Evolutionary conservation across 2,113 vertebrate genomes (phyloP).

Genomic region (Atractosteus spatula): DNA sequence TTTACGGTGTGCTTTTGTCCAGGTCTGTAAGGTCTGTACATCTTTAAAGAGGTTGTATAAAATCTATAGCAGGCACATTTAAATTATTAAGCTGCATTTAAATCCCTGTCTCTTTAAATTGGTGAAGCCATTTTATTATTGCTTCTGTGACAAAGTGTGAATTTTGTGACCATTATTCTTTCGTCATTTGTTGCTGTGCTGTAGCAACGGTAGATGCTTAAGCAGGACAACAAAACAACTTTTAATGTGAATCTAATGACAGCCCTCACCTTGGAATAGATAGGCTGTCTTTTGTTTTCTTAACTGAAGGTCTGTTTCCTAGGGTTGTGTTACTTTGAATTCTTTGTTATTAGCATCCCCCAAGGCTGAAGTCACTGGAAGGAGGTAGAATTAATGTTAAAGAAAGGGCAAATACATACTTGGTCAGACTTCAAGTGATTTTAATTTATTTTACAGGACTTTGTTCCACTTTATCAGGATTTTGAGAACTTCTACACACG

Average conservation of each 20-base stretch:
- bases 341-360: too few species aligned
- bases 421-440: not conserved
- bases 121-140: not conserved
- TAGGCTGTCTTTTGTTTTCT: not conserved
- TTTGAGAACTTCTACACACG: conserved; percentile 93
- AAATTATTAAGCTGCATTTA: too few species aligned
- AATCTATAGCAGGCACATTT: too few species aligned
- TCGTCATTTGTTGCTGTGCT: not conserved
- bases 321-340: too few species aligned
- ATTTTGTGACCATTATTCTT: not conserved
- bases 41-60: too few species aligned
- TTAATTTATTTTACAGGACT: conserved; percentile 64
- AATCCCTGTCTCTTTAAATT: not conserved
- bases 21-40: too few species aligned
- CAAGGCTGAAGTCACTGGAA: not conserved
- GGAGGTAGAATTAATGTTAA: not conserved
- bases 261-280: not conserved
- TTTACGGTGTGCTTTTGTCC: too few species aligned
- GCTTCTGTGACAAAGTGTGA: not conserved
- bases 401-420: not conserved
- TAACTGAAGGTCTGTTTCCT: not conserved
- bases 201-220: not conserved
- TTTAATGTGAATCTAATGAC: not conserved
- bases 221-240: not conserved
- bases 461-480: conserved; percentile 92